Conservation (phyloP, 1,140 invertebrate genomes). For the Saccostrea cuccullata region DNA sequence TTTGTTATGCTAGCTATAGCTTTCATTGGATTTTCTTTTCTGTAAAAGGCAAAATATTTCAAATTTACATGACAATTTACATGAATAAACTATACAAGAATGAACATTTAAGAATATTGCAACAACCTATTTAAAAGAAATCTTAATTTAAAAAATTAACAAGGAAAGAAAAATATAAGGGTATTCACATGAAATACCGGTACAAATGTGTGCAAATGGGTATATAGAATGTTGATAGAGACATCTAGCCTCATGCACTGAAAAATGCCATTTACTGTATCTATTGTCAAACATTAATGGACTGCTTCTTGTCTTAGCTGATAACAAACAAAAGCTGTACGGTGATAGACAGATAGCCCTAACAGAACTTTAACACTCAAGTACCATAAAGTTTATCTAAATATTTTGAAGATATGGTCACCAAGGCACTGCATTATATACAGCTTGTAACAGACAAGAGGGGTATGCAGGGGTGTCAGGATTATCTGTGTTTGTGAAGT, state of each 20-base stretch:
- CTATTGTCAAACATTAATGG: neutral
- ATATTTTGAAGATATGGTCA: conserved; percentile 23
- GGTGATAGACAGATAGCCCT: neutral
- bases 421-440: neutral
- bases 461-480: neutral
- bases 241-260: neutral
- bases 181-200: too few relatives aligned
- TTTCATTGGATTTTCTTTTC: neutral
- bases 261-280: neutral
- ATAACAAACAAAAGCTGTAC: conserved; percentile 13
- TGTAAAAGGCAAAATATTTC: too few relatives aligned
- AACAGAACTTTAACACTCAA: conserved; percentile 14
- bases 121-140: too few relatives aligned
- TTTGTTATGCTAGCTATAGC: neutral
- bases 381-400: conserved; percentile 17
- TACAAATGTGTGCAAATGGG: too few relatives aligned
- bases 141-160: too few relatives aligned
- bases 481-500: neutral
- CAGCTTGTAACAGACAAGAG: neutral
- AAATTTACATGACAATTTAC: too few relatives aligned
- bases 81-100: too few relatives aligned
- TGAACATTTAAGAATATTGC: too few relatives aligned
- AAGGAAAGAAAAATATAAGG: too few relatives aligned
- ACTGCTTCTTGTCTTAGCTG: neutral
- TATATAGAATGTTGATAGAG: too few relatives aligned